Base-by-base conservation (phyloP, 2,113 vertebrate species). In the Nymphicus hollandicus region DNA sequence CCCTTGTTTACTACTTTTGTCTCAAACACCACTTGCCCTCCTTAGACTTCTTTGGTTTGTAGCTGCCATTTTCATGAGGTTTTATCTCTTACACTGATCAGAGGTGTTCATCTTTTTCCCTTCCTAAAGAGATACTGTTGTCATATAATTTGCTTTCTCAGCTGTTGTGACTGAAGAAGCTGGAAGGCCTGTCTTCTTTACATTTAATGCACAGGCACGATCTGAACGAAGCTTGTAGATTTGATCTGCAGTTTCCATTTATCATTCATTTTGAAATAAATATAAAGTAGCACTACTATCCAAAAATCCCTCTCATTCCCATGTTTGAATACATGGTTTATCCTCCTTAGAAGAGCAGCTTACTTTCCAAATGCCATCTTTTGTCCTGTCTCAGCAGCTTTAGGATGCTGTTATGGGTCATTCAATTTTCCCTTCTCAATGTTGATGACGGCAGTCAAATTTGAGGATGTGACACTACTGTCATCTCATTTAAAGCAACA, bases 121-220 rank as follows among this genome's bases (percentile, higher is more conserved):
- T 92, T 88, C 84, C 74, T 90, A 91, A 91, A 97, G 71, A 80
- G 86, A 80, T 69, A 79, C 43, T 91, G 90, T 78, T 84, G 66
- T 52, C 83, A 53, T 73, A 89, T 74, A 92, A 93, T 96, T 96
- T 95, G 86, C 88, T 90, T 94, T 28, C 66, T 73, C 81, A 19
- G 83, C 85, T 91, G 56, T 47, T 97, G 78, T 68, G 50, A 14
- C 81, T 78, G 68, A 39, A 66, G 87, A 58, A 52, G n/a, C 85
- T 93, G 74, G 39, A 80, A 95, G 70, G 55, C 17, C 46, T 88
- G 41, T 74, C 56, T 11, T 87, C 64, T 72, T 84, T n/a, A 79
- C 63, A 12, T 66, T 44, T 82, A 91, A 87, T 16, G 6, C 72
- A 76, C 20, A 86, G 33, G 14, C 58, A 49, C 1, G 1, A 27